Conservation (phyloP, 2,888 invertebrate genomes). For the Melieria picta region DNA sequence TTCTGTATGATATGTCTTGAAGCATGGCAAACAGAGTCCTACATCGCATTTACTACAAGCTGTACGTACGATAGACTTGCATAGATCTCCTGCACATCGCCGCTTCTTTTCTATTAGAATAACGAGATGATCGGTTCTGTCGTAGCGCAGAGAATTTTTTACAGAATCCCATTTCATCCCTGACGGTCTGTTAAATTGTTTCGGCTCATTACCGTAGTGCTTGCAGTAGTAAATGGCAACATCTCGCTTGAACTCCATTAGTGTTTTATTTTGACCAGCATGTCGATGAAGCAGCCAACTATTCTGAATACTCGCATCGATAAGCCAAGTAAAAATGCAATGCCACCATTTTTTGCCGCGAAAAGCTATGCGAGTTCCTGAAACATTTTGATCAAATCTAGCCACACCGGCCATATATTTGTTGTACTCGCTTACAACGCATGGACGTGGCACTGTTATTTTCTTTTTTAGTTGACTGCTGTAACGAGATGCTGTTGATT, state of each 20-base stretch:
- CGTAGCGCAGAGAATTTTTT: background rate
- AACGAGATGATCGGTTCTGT: slow-evolving; percentile 6
- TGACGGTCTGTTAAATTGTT: background rate
- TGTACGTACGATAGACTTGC: background rate
- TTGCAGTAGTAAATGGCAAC: slow-evolving; percentile 2
- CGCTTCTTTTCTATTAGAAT: slow-evolving; percentile 9
- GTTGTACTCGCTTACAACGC: slow-evolving; percentile 13
- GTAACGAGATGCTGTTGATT: slow-evolving; percentile 1
- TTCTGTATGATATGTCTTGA: no score
- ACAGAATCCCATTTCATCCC: background rate
- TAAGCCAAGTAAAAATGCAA: slow-evolving; percentile 15
- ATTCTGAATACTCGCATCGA: slow-evolving; percentile 23
- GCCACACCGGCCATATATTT: slow-evolving; percentile 14
- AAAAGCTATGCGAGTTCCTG: slow-evolving; percentile 6
- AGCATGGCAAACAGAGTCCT: background rate
- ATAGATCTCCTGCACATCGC: slow-evolving; percentile 10
- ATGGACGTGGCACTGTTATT: slow-evolving; percentile 4
- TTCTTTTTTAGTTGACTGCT: background rate
- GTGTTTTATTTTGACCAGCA: background rate
- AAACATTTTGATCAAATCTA: slow-evolving; percentile 22
- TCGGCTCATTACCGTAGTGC: background rate
- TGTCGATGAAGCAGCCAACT: background rate
- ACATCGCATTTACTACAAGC: background rate
- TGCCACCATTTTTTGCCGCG: slow-evolving; percentile 23
- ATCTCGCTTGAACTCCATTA: background rate